These are phyloP conservation scores for Zele albiditarsus DNA, from an alignment of 2,888 invertebrate genomes.

Conservation along the genomic window DNA sequence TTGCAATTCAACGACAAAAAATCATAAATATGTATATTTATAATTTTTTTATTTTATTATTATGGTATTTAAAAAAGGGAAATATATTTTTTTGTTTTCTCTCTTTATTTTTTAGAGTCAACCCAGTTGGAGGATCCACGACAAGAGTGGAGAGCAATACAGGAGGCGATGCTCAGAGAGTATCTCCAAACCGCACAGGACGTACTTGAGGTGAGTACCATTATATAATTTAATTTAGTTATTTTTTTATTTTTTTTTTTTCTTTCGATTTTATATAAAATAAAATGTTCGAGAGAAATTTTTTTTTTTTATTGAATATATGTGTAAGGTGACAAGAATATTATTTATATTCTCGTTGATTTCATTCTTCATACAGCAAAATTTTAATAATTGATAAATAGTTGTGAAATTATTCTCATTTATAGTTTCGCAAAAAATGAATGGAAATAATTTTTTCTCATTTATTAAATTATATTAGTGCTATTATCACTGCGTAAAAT, in stretches of 20 bases:
- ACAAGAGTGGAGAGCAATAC: conserved; percentile 96
- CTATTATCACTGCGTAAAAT: too few relatives aligned
- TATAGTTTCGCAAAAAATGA: too few relatives aligned
- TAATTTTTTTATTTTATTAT: conserved; percentile 21
- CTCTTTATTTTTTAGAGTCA: conserved; percentile 79
- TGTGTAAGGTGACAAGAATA: not conserved
- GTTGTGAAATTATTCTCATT: too few relatives aligned
- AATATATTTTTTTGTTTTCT: not conserved
- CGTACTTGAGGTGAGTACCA: conserved; percentile 86
- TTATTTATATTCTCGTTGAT: not conserved
- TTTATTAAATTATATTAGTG: too few relatives aligned
- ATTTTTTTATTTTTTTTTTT: conserved; percentile 17
- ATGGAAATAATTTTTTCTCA: too few relatives aligned
- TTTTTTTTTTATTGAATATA: not conserved
- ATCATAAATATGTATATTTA: not conserved
- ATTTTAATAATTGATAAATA: too few relatives aligned
- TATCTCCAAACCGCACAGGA: conserved; percentile 97
- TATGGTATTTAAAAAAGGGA: not conserved
- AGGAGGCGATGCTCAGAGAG: conserved; percentile 97
- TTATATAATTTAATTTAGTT: conserved; percentile 5
- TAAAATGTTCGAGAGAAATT: not conserved
- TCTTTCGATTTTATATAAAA: not conserved
- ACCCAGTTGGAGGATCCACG: conserved; percentile 98
- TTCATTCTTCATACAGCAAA: too few relatives aligned
- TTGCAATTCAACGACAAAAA: not conserved